Evolutionary conservation across 2,797 vertebrate species (phyloP), one percentile per base, ranked within the genome.

Genomic region (Anableps anableps): DNA sequence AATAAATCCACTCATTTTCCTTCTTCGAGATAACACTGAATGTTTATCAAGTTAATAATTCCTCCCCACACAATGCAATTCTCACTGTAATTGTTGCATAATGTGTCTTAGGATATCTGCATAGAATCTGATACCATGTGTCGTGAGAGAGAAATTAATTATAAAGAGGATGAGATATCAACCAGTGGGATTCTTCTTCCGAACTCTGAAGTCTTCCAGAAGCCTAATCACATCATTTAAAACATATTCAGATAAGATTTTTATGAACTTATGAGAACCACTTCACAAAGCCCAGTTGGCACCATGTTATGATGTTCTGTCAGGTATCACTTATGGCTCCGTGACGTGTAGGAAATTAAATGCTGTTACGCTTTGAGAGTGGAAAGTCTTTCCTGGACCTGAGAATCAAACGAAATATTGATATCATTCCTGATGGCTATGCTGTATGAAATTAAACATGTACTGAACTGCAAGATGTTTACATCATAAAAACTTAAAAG

Each of bases 191-290:
- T 73, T 53, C 85, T 84, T 84, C 70, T 73, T 75, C 84, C 55
- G 77, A 91, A 87, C 90, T 89, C 88, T 4, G 31, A 80, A 85
- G 88, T 88, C 88, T 90, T 94, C 89, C 78, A 87, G 41, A 85
- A 86, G 80, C 64, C 84, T 93, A 93, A 93, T 93, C 87, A 78
- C 84, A 84, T 91, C 89, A 84, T 86, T 94, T 90, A 90, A 86
- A 88, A 91, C 84, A 84, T 89, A 84, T 91, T 91, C 88, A 92
- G 93, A 93, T 93, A 91, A 87, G 83, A 84, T 79, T 84, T 86
- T 81, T 91, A 94, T 93, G 86, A 93, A 92, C 87, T 88, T 90
- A 71, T 7, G 53, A 86, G 85, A 85, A 85, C 75, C 86, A 83
- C 88, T 90, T 84, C 78, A 83, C 70, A 88, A 87, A 88, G 74